Conservation (phyloP, 1,140 invertebrate genomes). For the Diorhabda carinulata region DNA sequence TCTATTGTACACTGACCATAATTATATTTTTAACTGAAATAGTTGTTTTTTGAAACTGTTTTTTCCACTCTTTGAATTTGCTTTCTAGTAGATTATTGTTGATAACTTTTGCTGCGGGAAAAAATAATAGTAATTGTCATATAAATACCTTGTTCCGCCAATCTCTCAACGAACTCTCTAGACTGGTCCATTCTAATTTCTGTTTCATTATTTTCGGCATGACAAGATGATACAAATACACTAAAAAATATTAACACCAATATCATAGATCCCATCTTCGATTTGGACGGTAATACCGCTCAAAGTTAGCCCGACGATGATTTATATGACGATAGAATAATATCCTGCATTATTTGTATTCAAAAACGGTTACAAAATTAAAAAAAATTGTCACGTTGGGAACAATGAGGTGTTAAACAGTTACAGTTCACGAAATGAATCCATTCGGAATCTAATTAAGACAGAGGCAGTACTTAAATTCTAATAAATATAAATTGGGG, state of each 20-base stretch:
- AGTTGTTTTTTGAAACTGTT: too few species aligned
- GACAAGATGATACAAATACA: slow-evolving; percentile 4
- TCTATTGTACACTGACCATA: too few species aligned
- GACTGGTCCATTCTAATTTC: slow-evolving; percentile 3
- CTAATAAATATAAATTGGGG: too few species aligned
- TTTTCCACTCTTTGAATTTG: too few species aligned
- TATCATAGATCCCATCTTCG: background rate
- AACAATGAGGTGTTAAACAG: slow-evolving; percentile 8
- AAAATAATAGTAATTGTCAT: too few species aligned
- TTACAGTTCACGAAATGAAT: background rate
- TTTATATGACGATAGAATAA: background rate
- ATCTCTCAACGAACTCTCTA: slow-evolving; percentile 23
- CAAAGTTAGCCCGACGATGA: background rate
- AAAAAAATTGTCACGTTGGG: slow-evolving; percentile 7
- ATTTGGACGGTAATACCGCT: background rate
- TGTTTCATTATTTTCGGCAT: slow-evolving; percentile 7
- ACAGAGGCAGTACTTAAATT: background rate
- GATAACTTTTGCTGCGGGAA: too few species aligned
- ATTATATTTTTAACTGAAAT: too few species aligned
- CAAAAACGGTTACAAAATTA: slow-evolving; percentile 2
- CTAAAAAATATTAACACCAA: background rate
- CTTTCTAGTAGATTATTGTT: too few species aligned
- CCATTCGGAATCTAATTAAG: background rate
- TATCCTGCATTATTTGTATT: slow-evolving; percentile 3
- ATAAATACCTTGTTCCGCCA: slow-evolving; percentile 30